Base-by-base conservation (phyloP, 2,888 invertebrate species). In the Antitype chi region DNA sequence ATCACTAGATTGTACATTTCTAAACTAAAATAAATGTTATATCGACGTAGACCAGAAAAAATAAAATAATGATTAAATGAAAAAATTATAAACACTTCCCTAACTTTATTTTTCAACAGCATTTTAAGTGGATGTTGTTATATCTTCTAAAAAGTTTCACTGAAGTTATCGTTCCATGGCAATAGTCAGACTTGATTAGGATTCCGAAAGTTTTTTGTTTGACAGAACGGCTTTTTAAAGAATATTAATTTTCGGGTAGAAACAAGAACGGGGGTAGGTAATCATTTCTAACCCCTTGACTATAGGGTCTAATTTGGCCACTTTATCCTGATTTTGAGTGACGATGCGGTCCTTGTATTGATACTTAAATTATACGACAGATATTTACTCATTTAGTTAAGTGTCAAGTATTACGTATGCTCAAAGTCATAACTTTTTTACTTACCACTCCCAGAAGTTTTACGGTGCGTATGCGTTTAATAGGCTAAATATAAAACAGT, bases 401-500 rank as follows among this genome's bases (percentile, higher is more conserved):
- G 63, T 52, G 49, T 38, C 9, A 47, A 71, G 47, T 55, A 67
- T 71, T 32, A 77, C 53, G n/a, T 71, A 75, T 64, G 63, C 70
- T 53, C 47, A 17, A 76, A 72, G 74, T 70, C 70, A 74, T 87
- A 88, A 81, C 85, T 80, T 85, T 86, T 87, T 87, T 87, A 88
- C 59, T 73, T 57, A 76, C 82, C 77, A 73, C 69, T 81, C 62
- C 43, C 59, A 62, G 32, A 68, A 63, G 66, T 76, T 87, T 85
- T 84, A 79, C 68, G 73, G 57, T 78, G 75, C 68, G 74, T 85
- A 71, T 87, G 84, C 75, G 52, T 82, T 80, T 87, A 85, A 84
- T 82, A 75, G 81, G 55, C 57, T 66, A 78, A 81, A 84, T 87
- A 85, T 87, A 87, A 88, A 88, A 84, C 80, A 78, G 74, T 78